Conservation (phyloP, 2,113 vertebrate genomes). For the Hystrix cristata region DNA sequence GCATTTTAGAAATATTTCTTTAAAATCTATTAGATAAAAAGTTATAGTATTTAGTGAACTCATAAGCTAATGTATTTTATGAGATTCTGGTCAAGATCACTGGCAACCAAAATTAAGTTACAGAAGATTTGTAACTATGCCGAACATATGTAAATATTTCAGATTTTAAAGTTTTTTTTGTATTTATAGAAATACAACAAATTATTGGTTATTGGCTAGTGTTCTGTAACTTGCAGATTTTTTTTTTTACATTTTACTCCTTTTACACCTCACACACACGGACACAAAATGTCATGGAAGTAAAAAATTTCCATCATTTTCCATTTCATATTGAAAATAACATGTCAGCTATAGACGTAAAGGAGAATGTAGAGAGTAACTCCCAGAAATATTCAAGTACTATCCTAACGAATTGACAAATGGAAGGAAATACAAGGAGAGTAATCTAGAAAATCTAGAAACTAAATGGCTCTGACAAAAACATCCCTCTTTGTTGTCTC, state of each 20-base stretch:
- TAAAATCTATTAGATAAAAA: slow-evolving; percentile 25
- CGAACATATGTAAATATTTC: slow-evolving; percentile 47
- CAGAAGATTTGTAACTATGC: slow-evolving; percentile 19
- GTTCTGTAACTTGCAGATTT: not conserved
- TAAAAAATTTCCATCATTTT: slow-evolving; percentile 26
- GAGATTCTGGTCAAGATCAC: not conserved
- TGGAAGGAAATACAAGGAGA: not conserved
- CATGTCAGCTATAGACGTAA: not conserved
- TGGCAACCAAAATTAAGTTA: not conserved
- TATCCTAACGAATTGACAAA: not conserved
- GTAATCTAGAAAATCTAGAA: not conserved
- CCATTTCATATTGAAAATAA: not conserved
- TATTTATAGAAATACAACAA: slow-evolving; percentile 44
- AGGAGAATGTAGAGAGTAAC: not conserved
- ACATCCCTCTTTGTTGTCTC: not conserved
- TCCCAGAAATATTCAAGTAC: not conserved
- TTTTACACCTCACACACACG: not conserved
- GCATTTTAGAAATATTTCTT: slow-evolving; percentile 3
- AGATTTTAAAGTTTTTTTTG: slow-evolving; percentile 44
- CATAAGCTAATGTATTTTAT: not conserved
- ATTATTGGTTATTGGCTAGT: not conserved
- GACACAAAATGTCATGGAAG: not conserved
- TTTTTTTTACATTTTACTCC: not conserved
- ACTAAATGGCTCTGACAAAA: not conserved
- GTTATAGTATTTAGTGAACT: slow-evolving; percentile 4